A percentile compares a stretch with the other conserved stretches of the same genome.
Conservation (phyloP, 2,888 invertebrate genomes). For the Hermaeophaga mercurialis region DNA sequence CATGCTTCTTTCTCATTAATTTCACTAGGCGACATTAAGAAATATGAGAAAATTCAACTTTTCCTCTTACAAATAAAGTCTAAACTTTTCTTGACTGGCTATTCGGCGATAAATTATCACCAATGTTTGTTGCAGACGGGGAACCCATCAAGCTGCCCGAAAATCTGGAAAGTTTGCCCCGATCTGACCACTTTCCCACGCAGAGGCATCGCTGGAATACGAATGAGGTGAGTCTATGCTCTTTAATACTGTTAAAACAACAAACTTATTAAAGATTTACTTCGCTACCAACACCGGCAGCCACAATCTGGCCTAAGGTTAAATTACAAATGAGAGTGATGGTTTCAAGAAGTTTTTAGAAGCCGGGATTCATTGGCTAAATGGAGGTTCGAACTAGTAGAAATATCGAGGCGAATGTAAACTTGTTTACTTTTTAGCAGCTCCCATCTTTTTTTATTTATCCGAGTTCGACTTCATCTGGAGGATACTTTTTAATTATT, state of each 20-base stretch:
- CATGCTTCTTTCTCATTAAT: no score
- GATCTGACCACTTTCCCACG: conserved; percentile 92
- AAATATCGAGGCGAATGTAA: no score
- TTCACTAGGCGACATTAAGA: no score
- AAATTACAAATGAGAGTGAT: conserved; percentile 15
- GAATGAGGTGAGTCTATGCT: conserved; percentile 80
- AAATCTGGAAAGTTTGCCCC: conserved; percentile 92
- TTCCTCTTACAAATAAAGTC: no score
- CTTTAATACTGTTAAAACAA: conserved; percentile 33
- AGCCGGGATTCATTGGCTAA: not conserved
- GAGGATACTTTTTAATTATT: no score
- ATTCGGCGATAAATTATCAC: conserved; percentile 11
- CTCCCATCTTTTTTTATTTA: no score
- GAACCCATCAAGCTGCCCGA: conserved; percentile 93
- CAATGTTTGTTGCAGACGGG: conserved; percentile 69
- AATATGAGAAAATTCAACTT: no score
- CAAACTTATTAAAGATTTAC: conserved; percentile 34
- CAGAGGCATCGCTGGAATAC: conserved; percentile 98
- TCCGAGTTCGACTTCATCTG: no score
- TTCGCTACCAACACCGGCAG: not conserved
- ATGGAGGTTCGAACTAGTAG: no score
- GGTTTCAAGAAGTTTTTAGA: conserved; percentile 11
- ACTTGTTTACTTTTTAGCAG: no score
- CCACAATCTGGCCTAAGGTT: conserved; percentile 13
- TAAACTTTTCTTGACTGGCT: no score